These are phyloP conservation scores for Athene noctua DNA, from an alignment of 2,113 vertebrate genomes.

Conservation along the genomic window DNA sequence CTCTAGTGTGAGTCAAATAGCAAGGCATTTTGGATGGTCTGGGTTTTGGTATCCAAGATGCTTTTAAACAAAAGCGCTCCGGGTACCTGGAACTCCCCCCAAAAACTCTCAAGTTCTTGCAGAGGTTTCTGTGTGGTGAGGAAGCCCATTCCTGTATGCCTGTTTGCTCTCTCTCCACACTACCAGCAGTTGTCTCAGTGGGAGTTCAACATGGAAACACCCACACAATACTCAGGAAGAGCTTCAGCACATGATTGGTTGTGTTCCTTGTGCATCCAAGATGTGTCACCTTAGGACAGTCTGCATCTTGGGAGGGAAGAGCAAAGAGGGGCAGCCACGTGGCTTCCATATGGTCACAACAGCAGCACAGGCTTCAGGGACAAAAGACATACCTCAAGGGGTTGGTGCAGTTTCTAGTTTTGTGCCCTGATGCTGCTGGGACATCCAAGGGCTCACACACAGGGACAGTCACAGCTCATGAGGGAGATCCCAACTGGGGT, in stretches of 20 bases:
- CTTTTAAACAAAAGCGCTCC: not conserved
- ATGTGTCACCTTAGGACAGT: not conserved
- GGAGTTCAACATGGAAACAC: not conserved
- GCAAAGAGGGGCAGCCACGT: accelerated
- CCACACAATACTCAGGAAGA: not conserved
- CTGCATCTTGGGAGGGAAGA: not conserved
- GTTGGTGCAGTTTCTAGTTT: not conserved
- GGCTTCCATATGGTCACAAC: not conserved
- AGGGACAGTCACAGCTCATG: not conserved
- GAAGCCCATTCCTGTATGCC: not conserved
- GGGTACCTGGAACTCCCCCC: not conserved
- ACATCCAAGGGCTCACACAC: not conserved
- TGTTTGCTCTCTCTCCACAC: not conserved
- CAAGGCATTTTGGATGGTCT: not conserved
- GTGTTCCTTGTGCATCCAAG: not conserved
- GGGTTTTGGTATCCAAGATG: not conserved
- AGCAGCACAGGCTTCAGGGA: not conserved
- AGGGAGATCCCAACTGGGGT: not conserved
- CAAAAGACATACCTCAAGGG: not conserved
- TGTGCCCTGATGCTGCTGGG: not conserved
- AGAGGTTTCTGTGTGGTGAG: not conserved
- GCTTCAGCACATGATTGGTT: not conserved
- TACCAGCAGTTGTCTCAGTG: not conserved
- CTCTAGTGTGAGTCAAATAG: not conserved
- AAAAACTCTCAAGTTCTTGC: not conserved